Evolutionary conservation across 1,140 invertebrate species (phyloP).

Genomic region (Drosophila nasuta): DNA sequence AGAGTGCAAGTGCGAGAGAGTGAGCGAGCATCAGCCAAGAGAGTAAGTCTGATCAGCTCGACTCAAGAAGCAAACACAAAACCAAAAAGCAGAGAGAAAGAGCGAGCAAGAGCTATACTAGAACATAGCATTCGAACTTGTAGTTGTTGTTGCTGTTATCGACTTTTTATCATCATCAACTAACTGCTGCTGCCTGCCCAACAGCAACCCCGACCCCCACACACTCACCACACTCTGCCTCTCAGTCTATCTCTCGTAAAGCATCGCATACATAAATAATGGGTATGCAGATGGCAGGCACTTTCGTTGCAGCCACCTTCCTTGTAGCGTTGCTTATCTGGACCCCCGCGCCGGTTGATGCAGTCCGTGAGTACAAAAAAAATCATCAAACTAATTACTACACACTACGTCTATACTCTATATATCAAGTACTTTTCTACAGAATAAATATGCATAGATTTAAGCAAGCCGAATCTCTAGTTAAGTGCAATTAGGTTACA

Average conservation of each 20-base stretch:
- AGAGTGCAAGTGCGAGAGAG: not conserved
- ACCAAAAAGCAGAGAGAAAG: constrained; percentile 19
- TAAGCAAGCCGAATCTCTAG: constrained; percentile 20
- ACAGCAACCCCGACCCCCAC: not conserved
- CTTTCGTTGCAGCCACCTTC: constrained; percentile 71
- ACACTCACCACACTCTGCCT: constrained; percentile 11
- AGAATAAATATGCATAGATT: constrained; percentile 38
- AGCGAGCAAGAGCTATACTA: constrained; percentile 4
- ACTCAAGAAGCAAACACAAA: constrained; percentile 6
- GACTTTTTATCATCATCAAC: constrained; percentile 11
- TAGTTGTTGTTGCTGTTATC: constrained; percentile 43
- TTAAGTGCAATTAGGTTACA: constrained; percentile 46
- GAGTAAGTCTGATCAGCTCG: constrained; percentile 49
- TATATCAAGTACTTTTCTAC: constrained; percentile 10
- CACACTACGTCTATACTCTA: not conserved
- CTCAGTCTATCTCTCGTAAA: constrained; percentile 2
- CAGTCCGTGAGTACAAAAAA: constrained; percentile 80
- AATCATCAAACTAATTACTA: constrained; percentile 26
- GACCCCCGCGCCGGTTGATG: constrained; percentile 74
- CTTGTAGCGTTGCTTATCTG: constrained; percentile 75
- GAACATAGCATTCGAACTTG: constrained; percentile 36
- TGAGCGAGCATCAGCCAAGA: constrained; percentile 37
- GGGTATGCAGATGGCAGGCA: constrained; percentile 84
- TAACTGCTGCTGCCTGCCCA: not conserved
- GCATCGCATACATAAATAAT: constrained; percentile 68